Base-by-base conservation (phyloP, 1,140 invertebrate species). In the Drosophila mayri region DNA sequence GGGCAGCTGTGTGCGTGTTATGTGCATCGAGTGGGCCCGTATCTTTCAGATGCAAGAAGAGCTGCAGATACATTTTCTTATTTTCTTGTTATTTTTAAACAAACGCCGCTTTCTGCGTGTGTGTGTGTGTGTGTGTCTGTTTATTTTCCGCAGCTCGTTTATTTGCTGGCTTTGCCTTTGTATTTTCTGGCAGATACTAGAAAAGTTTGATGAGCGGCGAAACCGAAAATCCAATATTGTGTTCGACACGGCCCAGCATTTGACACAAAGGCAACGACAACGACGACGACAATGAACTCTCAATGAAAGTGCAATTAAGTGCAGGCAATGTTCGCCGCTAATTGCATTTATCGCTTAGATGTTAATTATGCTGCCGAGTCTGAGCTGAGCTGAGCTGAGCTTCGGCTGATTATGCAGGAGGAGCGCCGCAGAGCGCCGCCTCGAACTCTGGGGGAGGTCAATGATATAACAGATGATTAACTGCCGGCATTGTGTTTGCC, bases 291-390 rank as follows among this genome's bases (percentile, higher is more conserved):
- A 83, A 83, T 83, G 79, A 82, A 82, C 80, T 77, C 74, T 61
- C 73, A 78, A 81, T 86, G 83, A 79, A 86, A 81, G 78, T 86
- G 79, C 82, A 85, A 85, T 85, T 76, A 78, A 78, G 82, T 74
- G 63, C 78, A 78, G 81, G 73, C 83, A 44, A 50, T 54, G 62
- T 76, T 80, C 67, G 76, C 74, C 78, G 79, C 82, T 86, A 86
- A 86, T 86, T 86, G 54, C 82, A 86, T 86, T 86, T 86, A 86
- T 86, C 82, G 78, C 68, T 86, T 78, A 86, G 62, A 86, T 86
- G 82, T 86, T 86, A 86, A 86, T 86, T 86, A 86, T 82, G 64
- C 73, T 66, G 68, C 52, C 49, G 79, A 47, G 64, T 61, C 68
- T 44, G 75, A 55, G 62, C 28, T 11, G 41, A 67, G 63, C 35